phyloP scores from a whole-genome alignment of 1,140 invertebrate genomes.

The Nephila pilipes region DNA sequence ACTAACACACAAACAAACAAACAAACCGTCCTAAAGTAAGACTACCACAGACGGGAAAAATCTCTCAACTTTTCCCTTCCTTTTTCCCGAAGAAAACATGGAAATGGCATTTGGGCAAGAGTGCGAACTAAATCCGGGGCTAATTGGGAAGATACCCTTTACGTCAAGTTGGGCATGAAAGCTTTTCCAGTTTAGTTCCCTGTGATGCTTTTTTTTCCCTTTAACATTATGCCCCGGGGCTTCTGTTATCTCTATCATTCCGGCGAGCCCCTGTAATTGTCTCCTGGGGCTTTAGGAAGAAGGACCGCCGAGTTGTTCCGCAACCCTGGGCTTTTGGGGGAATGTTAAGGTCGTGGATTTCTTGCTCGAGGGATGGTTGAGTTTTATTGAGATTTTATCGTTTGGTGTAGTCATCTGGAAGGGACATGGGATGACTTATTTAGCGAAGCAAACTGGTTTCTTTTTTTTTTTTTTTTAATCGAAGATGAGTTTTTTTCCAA shows the following conservation, averaged over 20 bases:
- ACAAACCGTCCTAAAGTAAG: too few species aligned
- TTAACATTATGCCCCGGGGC: background rate
- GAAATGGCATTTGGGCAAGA: constrained; percentile 69
- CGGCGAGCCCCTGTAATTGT: constrained; percentile 49
- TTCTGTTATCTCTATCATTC: constrained; percentile 18
- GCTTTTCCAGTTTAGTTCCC: constrained; percentile 63
- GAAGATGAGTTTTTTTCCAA: too few species aligned
- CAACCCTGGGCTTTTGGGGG: constrained; percentile 21
- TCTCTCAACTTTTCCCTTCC: background rate
- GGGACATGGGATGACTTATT: too few species aligned
- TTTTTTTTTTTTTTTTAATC: too few species aligned
- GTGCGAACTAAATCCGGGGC: constrained; percentile 63
- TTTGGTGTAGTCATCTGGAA: too few species aligned
- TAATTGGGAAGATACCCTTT: constrained; percentile 69
- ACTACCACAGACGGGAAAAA: background rate
- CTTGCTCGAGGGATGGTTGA: constrained; percentile 24
- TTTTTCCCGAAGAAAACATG: constrained; percentile 59
- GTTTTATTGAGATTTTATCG: constrained; percentile 63
- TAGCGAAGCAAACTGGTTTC: too few species aligned
- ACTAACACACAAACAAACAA: background rate
- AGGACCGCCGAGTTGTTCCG: too few species aligned
- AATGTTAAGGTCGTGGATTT: constrained; percentile 40
- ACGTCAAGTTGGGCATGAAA: constrained; percentile 47
- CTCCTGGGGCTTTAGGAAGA: constrained; percentile 20
- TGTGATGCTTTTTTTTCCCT: background rate